A percentile compares a stretch with the other conserved stretches of the same genome.
These are phyloP conservation scores for Darevskia nairensis DNA, from an alignment of 2,797 vertebrate species.

Conservation along the genomic window DNA sequence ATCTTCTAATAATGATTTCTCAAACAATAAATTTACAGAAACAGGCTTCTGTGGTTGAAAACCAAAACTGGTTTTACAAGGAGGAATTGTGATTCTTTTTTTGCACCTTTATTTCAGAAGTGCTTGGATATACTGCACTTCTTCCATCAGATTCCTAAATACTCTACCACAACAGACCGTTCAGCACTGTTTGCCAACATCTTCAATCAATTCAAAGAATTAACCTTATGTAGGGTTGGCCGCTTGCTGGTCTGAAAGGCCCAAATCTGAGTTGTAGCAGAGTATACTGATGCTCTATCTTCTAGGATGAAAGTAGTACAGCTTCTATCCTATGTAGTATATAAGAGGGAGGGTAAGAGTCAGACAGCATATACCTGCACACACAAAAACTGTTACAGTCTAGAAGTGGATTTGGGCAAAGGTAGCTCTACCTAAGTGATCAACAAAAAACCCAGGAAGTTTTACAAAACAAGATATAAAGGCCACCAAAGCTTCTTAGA, in stretches of 20 bases:
- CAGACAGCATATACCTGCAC: slow-evolving; percentile 69
- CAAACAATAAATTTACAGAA: slow-evolving; percentile 27
- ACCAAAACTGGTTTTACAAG: slow-evolving; percentile 53
- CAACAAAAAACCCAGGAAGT: slow-evolving; percentile 40
- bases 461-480: slow-evolving; percentile 6
- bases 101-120: slow-evolving; percentile 26
- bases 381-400: slow-evolving; percentile 54
- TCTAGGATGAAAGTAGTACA: slow-evolving; percentile 77
- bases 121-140: slow-evolving; percentile 48
- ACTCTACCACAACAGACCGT: slow-evolving; percentile 67
- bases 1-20: slow-evolving; percentile 41
- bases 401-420: slow-evolving; percentile 58
- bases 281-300: slow-evolving; percentile 76
- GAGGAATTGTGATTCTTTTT: slow-evolving; percentile 21
- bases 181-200: slow-evolving; percentile 75
- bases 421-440: slow-evolving; percentile 1
- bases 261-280: slow-evolving; percentile 76
- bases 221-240: slow-evolving; percentile 77
- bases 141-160: slow-evolving; percentile 60
- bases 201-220: slow-evolving; percentile 77
- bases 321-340: slow-evolving; percentile 79
- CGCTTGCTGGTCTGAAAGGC: slow-evolving; percentile 75
- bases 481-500: background rate
- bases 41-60: slow-evolving; percentile 57
- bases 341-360: slow-evolving; percentile 77